phyloP scores from a whole-genome alignment of 2,888 invertebrate genomes.

The Spilosoma lubricipeda region DNA sequence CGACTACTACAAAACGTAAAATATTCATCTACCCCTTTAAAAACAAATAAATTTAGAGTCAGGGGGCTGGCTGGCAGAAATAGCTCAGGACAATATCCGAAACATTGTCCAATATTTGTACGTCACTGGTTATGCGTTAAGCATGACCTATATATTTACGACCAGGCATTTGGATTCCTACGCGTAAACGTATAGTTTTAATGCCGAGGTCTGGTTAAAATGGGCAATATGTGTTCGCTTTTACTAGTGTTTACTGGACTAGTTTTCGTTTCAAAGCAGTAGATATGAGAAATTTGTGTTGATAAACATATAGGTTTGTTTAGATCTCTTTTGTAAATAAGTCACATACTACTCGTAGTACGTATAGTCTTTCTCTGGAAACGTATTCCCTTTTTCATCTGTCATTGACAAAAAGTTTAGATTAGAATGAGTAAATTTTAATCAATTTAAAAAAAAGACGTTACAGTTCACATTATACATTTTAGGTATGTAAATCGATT shows the following conservation, averaged over 20 bases:
- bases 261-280: constrained; percentile 19
- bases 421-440: background rate
- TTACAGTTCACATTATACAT: background rate
- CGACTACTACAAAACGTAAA: background rate
- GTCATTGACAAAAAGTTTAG: background rate
- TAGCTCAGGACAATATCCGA: constrained; percentile 42
- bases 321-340: background rate
- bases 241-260: constrained; percentile 12
- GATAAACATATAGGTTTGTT: background rate
- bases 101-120: constrained; percentile 55
- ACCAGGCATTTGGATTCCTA: constrained; percentile 41
- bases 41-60: constrained; percentile 24
- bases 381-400: background rate
- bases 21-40: constrained; percentile 9
- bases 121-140: constrained; percentile 58
- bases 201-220: constrained; percentile 22
- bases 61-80: constrained; percentile 47
- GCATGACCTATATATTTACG: constrained; percentile 59
- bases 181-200: constrained; percentile 9
- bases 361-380: background rate
- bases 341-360: too few relatives aligned
- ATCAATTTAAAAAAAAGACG: background rate
- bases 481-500: background rate
- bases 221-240: constrained; percentile 31
- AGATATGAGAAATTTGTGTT: constrained; percentile 6